A percentile compares a stretch with the other conserved stretches of the same genome.
phyloP scores from a whole-genome alignment of 1,140 invertebrate species.

The Pogonomyrmex barbatus region DNA sequence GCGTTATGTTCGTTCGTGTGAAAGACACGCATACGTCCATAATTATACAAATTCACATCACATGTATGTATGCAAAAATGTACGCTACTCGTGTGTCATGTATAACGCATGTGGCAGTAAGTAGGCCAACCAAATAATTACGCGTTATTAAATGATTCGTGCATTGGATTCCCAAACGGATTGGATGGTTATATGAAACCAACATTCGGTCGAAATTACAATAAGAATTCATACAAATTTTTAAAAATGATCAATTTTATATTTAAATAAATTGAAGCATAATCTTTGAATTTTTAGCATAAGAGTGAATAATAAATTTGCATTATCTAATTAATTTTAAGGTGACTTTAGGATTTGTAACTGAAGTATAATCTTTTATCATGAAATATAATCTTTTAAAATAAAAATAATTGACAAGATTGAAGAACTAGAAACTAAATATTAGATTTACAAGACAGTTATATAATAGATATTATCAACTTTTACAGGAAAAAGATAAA shows the following conservation, averaged over 20 bases:
- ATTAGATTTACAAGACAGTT: background rate
- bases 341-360: background rate
- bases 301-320: background rate
- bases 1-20: conserved; percentile 6
- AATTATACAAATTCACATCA: conserved; percentile 18
- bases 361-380: background rate
- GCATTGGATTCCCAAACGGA: conserved; percentile 38
- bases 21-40: background rate
- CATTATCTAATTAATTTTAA: background rate
- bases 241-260: background rate
- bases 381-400: background rate
- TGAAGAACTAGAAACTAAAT: background rate
- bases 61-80: background rate
- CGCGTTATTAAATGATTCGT: conserved; percentile 55
- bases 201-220: background rate
- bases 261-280: background rate
- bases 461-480: background rate
- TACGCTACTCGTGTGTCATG: background rate
- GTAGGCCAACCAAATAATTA: conserved; percentile 67
- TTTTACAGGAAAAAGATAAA: background rate
- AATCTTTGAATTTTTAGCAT: background rate
- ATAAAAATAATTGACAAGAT: background rate
- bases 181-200: background rate
- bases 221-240: background rate
- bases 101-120: conserved; percentile 31